These are phyloP conservation scores for Drosophila pseudoananassae DNA, from an alignment of 1,140 invertebrate species.

Conservation along the genomic window DNA sequence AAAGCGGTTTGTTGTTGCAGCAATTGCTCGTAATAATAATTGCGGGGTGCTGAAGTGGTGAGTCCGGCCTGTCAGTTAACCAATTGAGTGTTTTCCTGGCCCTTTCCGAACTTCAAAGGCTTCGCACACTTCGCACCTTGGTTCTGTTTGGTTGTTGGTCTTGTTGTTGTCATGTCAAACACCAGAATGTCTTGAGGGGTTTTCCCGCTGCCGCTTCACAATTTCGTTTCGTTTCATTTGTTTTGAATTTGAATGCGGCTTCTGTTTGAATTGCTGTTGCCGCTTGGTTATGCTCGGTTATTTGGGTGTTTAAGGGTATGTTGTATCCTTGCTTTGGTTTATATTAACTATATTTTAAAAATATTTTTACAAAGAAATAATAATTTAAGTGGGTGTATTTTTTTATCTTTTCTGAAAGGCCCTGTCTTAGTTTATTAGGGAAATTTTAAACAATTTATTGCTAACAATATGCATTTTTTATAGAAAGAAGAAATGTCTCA, in stretches of 20 bases:
- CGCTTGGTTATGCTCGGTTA: slow-evolving; percentile 25
- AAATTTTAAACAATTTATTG: too few species aligned
- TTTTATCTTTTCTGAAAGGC: too few species aligned
- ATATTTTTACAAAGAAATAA: neutral
- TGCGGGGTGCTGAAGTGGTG: slow-evolving; percentile 18
- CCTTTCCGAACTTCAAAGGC: slow-evolving; percentile 47
- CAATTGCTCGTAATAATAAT: slow-evolving; percentile 35
- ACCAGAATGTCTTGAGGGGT: slow-evolving; percentile 61
- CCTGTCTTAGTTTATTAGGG: too few species aligned
- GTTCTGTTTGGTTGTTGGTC: slow-evolving; percentile 13
- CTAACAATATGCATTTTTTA: too few species aligned
- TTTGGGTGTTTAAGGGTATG: neutral
- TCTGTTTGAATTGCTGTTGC: slow-evolving; percentile 39
- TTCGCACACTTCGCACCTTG: slow-evolving; percentile 27
- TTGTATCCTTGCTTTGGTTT: neutral
- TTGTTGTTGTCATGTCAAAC: slow-evolving; percentile 53
- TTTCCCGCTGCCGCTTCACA: slow-evolving; percentile 40
- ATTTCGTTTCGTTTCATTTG: slow-evolving; percentile 71
- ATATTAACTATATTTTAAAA: neutral
- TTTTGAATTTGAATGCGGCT: slow-evolving; percentile 65
- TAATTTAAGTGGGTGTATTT: neutral
- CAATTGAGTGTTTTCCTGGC: slow-evolving; percentile 35
- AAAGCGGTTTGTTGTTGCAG: slow-evolving; percentile 36
- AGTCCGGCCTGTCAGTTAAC: slow-evolving; percentile 20
- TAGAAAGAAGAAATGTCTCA: neutral